Base-by-base conservation (phyloP, 2,888 invertebrate genomes). In the Nephrotoma appendiculata region DNA sequence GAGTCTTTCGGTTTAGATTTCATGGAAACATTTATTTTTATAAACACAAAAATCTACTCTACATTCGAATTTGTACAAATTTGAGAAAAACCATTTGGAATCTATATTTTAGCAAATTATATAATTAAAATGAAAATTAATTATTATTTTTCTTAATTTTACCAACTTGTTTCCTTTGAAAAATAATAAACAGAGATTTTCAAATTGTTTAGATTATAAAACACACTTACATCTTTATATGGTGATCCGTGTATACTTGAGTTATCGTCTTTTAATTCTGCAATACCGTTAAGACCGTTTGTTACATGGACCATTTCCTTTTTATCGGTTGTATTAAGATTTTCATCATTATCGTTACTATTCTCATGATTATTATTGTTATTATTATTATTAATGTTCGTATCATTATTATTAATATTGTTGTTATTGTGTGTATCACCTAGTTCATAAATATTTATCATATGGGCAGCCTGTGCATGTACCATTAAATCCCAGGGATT, bases 401-500 rank as follows among this genome's bases (percentile, higher is more conserved):
- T 86, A 45, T n/a, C 19, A 83, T 84, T 86, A 19, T 42, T 57
- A 41, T 48, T 86, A 52, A 86, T 87, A 85, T 87, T 86, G 43
- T 83, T 86, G 19, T 87, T 87, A 48, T 42, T 86, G 83, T 52
- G 87, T 41, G 44, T 86, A 41, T 83, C 86, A 88, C 94, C 94
- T 89, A 94, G 92, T 91, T 94, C 94, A 92, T 94, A 95, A 90
- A 95, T 94, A 92, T 94, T 94, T 90, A 94, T 93, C 94, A 94
- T 94, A 91, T 95, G 95, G 86, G 94, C 94, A 83, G 94, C 93
- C 89, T 95, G 94, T 88, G 94, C 94, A 91, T 95, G 95, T 87
- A 94, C 94, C 94, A 95, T 94, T 89, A 95, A 91, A 91, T 95
- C 95, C 95, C 95, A 95, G 87, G 95, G 94, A 89, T 93, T 93